Conservation (phyloP, 2,888 invertebrate genomes). For the Argyresthia albistria region DNA sequence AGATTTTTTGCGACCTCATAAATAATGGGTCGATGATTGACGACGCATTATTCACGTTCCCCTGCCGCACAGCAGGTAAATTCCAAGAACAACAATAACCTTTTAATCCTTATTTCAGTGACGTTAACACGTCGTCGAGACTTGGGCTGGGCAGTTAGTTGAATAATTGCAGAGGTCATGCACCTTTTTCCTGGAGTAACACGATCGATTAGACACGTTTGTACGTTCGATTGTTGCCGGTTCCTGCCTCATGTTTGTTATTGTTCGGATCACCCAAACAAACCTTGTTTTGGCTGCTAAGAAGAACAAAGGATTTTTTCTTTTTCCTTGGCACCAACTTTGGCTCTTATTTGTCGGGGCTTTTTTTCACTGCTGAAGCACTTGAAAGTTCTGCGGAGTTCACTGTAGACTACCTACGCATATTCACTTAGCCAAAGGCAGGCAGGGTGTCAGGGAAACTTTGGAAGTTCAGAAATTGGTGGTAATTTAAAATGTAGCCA, state of each 20-base stretch:
- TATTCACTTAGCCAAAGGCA: no score
- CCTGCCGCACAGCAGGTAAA: not conserved
- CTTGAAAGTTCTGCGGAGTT: not conserved
- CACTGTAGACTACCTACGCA: no score
- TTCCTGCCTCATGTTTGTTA: conserved; percentile 45
- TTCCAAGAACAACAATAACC: not conserved
- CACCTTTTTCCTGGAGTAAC: not conserved
- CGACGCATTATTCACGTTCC: not conserved
- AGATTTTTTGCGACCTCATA: not conserved
- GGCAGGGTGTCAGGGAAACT: no score
- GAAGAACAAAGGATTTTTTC: conserved; percentile 51
- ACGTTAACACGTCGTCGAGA: not conserved
- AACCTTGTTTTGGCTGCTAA: conserved; percentile 59
- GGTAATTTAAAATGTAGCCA: no score
- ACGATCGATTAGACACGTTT: conserved; percentile 3
- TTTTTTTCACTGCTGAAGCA: not conserved
- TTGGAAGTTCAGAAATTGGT: no score
- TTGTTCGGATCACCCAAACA: conserved; percentile 55
- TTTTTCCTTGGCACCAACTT: conserved; percentile 28
- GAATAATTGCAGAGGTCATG: not conserved
- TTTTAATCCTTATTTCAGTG: not conserved
- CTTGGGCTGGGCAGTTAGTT: not conserved
- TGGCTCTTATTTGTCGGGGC: not conserved
- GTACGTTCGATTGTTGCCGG: conserved; percentile 9
- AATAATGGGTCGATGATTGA: not conserved